These are phyloP conservation scores for Lepidostoma basale DNA, from an alignment of 1,140 invertebrate genomes.

Conservation along the genomic window DNA sequence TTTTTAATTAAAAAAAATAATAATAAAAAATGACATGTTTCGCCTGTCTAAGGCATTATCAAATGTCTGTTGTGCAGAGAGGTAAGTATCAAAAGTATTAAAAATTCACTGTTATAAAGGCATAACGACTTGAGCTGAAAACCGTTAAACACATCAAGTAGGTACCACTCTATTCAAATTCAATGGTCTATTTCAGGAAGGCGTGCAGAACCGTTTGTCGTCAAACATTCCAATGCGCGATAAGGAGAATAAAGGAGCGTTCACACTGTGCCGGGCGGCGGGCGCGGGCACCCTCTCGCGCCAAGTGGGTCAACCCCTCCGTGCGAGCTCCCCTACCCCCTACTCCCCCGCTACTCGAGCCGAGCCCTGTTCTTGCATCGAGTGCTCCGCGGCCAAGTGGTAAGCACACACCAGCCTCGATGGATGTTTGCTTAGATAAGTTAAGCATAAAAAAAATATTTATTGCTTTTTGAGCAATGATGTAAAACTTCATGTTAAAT, in stretches of 20 bases:
- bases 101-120: no score
- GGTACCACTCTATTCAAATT: no score
- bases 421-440: not conserved
- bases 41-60: no score
- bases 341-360: not conserved
- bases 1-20: no score
- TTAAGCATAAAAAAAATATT: no score
- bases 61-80: no score
- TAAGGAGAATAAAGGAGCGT: not conserved
- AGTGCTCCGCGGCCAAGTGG: not conserved
- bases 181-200: conserved; percentile 7
- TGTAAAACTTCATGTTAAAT: no score
- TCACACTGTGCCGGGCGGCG: not conserved
- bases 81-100: no score
- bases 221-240: conserved; percentile 1
- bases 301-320: not conserved
- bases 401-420: not conserved
- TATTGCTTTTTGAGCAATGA: no score
- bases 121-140: no score
- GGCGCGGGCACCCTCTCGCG: not conserved
- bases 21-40: no score
- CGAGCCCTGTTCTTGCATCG: not conserved
- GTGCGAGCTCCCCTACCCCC: not conserved
- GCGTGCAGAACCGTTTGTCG: conserved; percentile 3
- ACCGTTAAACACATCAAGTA: no score